These are phyloP conservation scores for Gnathonemus echidnorhynchus DNA, from an alignment of 2,113 vertebrate genomes.

Conservation along the genomic window DNA sequence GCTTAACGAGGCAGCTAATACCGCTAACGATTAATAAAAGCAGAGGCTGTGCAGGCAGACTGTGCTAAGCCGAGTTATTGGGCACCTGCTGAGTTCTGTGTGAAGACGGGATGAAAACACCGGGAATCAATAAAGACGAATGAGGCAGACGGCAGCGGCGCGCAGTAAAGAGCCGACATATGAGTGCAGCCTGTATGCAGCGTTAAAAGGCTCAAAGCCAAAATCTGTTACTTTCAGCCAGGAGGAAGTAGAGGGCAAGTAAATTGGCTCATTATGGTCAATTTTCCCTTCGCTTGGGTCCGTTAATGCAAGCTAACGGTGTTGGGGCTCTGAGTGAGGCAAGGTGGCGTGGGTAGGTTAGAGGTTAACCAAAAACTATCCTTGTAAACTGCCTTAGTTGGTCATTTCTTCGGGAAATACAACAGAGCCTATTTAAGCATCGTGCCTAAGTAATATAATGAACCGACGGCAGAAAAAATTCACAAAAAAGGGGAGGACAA, in stretches of 20 bases:
- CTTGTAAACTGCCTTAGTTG: not conserved
- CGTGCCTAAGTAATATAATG: not conserved
- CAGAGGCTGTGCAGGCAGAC: not conserved
- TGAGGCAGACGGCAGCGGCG: not conserved
- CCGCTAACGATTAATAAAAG: not conserved
- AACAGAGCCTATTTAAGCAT: not conserved
- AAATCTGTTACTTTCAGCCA: not conserved
- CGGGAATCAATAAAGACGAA: not conserved
- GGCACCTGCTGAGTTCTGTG: not conserved
- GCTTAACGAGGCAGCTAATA: not conserved
- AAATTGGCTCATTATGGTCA: not conserved
- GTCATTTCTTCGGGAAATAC: not conserved
- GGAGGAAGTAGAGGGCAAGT: not conserved
- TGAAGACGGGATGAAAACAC: not conserved
- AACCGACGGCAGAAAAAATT: not conserved
- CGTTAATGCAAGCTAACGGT: not conserved
- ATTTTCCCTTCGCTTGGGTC: slow-evolving; percentile 3
- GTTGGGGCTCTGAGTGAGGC: not conserved
- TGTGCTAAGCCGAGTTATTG: not conserved
- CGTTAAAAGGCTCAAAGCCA: not conserved
- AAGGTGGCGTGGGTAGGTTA: not conserved
- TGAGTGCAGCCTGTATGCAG: not conserved
- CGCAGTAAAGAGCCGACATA: not conserved
- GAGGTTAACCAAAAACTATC: not conserved
- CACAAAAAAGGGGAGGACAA: not conserved